Conservation (phyloP, 2,888 invertebrate species). For the Corbicula japonica region DNA sequence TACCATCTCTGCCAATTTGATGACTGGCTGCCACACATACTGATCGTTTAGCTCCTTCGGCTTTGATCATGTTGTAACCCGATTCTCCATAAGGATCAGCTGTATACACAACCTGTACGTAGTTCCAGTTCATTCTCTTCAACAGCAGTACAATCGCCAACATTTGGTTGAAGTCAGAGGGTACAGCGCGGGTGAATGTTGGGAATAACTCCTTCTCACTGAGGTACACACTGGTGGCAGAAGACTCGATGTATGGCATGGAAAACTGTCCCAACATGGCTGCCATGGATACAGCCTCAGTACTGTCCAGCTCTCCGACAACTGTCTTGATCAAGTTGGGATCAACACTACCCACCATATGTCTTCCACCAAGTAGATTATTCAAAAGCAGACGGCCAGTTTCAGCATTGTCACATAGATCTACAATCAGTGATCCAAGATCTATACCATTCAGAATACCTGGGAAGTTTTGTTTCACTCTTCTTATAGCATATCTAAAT, state of each 20-base stretch:
- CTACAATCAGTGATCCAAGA: conserved; percentile 77
- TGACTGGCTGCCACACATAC: conserved; percentile 75
- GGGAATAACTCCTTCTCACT: conserved; percentile 66
- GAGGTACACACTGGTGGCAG: conserved; percentile 68
- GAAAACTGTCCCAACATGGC: conserved; percentile 88
- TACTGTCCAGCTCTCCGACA: conserved; percentile 70
- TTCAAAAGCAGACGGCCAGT: conserved; percentile 72
- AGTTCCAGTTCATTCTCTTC: conserved; percentile 84
- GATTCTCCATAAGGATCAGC: conserved; percentile 67
- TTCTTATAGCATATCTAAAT: conserved; percentile 75
- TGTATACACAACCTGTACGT: conserved; percentile 84
- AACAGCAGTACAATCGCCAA: conserved; percentile 83
- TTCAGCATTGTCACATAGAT: conserved; percentile 74
- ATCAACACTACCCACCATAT: conserved; percentile 66
- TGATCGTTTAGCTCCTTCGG: conserved; percentile 43
- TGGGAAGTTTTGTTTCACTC: conserved; percentile 55
- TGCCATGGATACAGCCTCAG: conserved; percentile 67
- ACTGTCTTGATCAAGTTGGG: conserved; percentile 74
- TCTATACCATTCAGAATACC: conserved; percentile 67
- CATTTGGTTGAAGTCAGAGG: conserved; percentile 73
- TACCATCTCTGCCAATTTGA: conserved; percentile 43
- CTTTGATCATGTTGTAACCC: conserved; percentile 53
- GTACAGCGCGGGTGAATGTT: conserved; percentile 76
- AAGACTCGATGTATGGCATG: conserved; percentile 87
- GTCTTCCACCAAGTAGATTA: conserved; percentile 74